phyloP scores from a whole-genome alignment of 2,113 vertebrate genomes.

The Mola mola region DNA sequence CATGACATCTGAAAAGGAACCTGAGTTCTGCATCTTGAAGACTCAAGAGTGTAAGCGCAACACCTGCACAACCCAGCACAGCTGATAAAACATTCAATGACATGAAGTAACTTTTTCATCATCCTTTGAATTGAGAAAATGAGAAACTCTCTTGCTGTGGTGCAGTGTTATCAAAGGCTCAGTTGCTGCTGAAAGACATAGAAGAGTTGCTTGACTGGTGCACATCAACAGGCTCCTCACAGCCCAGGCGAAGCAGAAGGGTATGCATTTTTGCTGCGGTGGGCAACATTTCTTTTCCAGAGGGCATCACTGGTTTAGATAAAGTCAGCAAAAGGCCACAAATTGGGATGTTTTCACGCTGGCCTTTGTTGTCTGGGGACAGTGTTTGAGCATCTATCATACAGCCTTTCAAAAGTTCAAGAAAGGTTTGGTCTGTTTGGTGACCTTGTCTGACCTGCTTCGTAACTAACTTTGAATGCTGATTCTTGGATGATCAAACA shows the following conservation, averaged over 20 bases:
- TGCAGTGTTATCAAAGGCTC: constrained; percentile 77
- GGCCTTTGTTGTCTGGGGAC: no score
- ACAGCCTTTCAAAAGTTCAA: no score
- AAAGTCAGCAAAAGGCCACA: not conserved
- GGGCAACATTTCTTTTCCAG: no score
- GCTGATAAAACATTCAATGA: not conserved
- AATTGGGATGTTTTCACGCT: not conserved
- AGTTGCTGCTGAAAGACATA: constrained; percentile 74
- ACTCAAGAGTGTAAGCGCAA: constrained; percentile 54
- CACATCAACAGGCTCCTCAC: not conserved
- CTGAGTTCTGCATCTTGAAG: constrained; percentile 54
- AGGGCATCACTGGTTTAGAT: no score
- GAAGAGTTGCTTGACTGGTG: constrained; percentile 75
- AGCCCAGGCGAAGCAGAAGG: not conserved
- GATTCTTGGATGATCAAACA: no score
- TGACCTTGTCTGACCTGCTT: no score
- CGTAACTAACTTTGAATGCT: no score
- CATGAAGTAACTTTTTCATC: not conserved
- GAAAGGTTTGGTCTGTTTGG: not conserved
- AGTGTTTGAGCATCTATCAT: no score
- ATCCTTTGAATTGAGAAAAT: not conserved
- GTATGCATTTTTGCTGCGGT: constrained; percentile 26
- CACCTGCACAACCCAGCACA: not conserved
- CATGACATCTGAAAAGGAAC: constrained; percentile 65
- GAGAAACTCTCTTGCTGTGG: no score